These are phyloP conservation scores for Heliornis fulica DNA, from an alignment of 2,113 vertebrate species.

Conservation along the genomic window DNA sequence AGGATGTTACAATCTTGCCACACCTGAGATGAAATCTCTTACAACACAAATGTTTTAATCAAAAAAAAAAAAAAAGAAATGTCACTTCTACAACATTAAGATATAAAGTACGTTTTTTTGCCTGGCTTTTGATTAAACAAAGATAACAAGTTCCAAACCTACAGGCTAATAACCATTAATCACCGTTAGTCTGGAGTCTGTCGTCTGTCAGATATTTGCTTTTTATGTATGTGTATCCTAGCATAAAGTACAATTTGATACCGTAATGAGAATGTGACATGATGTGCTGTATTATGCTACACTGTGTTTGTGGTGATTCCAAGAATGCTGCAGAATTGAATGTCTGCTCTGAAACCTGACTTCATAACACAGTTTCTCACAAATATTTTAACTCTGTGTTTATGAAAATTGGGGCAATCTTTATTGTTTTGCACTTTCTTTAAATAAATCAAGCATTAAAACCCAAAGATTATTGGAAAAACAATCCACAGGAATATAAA, in stretches of 20 bases:
- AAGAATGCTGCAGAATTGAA: background rate
- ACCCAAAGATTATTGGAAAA: background rate
- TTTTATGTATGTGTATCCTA: background rate
- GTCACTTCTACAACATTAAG: background rate
- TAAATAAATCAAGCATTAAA: background rate
- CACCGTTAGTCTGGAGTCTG: background rate
- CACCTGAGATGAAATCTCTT: background rate
- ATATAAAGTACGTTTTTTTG: background rate
- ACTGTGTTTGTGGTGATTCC: background rate
- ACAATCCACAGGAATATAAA: background rate
- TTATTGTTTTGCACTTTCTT: background rate
- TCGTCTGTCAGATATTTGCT: background rate
- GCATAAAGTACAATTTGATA: slow-evolving; percentile 18
- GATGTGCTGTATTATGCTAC: background rate
- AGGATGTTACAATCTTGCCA: background rate
- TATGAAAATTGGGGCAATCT: background rate
- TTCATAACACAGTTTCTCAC: background rate
- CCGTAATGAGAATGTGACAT: background rate
- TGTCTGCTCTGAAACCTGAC: background rate
- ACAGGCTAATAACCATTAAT: slow-evolving; percentile 36
- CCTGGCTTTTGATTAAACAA: slow-evolving; percentile 34
- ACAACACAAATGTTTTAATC: background rate
- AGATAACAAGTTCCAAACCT: background rate
- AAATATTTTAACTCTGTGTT: background rate
- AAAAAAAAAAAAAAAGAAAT: background rate